Base-by-base conservation (phyloP, 2,888 invertebrate genomes). In the Epirrita christyi region DNA sequence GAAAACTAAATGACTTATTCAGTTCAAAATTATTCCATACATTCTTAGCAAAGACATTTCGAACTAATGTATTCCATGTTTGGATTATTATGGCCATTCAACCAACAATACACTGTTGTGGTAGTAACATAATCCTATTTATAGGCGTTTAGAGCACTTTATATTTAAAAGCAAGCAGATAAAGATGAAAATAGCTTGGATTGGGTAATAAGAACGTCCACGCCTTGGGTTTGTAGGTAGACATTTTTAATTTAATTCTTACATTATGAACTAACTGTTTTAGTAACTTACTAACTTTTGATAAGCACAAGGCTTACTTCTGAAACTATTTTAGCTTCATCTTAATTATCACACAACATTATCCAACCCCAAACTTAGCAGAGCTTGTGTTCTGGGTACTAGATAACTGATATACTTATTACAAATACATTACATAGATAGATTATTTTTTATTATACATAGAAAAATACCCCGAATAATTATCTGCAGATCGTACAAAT, bases 41-140 rank as follows among this genome's bases (percentile, higher is more conserved):
- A 15, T 27, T 11, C 43, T 9, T 41, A 37, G 13, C 13, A 46
- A 32, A 50, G 50, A 46, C 42, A 59, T 54, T 47, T 37, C 4
- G 34, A 52, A 38, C 44, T n/a, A 59, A 43, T 46, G 46, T 58
- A 42, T 38, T 36, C 54, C 51, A 55, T 44, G 29, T 48, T 58
- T 46, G 46, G 37, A 50, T 45, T 49, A 52, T 37, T 34, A 49
- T 9, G 47, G 32, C 42, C 43, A 10, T 14, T 51, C 43, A 38
- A 13, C 29, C 47, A 52, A 55, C 55, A 55, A 59, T 46, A 32
- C 42, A 28, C 36, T 46, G 46, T 54, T 50, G 42, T 53, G 32
- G 46, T 42, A 38, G 32, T 43, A 50, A 41, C 28, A 34, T 49
- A 32, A 32, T 46, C 13, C 46, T 54, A 46, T 54, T 42, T 46